phyloP scores from a whole-genome alignment of 1,140 invertebrate genomes.

The Portunus trituberculatus region DNA sequence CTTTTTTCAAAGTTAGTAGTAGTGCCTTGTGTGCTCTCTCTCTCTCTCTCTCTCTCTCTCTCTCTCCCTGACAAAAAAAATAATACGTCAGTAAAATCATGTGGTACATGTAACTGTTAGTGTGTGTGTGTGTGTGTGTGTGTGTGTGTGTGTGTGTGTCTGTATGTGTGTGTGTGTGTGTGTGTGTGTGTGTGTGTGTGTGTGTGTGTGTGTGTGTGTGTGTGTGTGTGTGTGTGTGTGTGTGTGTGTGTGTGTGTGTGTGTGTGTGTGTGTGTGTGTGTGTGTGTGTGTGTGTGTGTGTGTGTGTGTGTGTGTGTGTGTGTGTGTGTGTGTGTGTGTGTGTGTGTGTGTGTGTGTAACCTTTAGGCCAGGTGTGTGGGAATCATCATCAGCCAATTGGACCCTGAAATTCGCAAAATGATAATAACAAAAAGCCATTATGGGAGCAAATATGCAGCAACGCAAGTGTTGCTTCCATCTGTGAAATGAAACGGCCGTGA shows the following conservation, averaged over 20 bases:
- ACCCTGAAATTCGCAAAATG: too few relatives aligned
- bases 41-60: too few relatives aligned
- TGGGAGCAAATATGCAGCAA: too few relatives aligned
- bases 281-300: conserved; percentile 56
- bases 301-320: conserved; percentile 59
- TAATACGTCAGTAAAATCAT: too few relatives aligned
- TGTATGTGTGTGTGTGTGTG: conserved; percentile 43
- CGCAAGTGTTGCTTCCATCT: too few relatives aligned
- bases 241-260: conserved; percentile 54
- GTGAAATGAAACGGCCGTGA: too few relatives aligned
- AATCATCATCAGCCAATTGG: too few relatives aligned
- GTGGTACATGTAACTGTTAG: neutral
- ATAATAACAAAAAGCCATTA: too few relatives aligned
- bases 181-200: conserved; percentile 46
- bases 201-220: conserved; percentile 46
- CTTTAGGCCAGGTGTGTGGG: too few relatives aligned
- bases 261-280: conserved; percentile 56
- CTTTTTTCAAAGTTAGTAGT: too few relatives aligned
- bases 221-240: conserved; percentile 35
- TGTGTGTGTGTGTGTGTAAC: conserved; percentile 33
- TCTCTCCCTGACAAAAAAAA: too few relatives aligned
- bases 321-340: conserved; percentile 54
- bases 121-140: conserved; percentile 54
- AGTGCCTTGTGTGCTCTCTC: too few relatives aligned
- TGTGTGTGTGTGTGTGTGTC: conserved; percentile 43